Base-by-base conservation (phyloP, 2,113 vertebrate species). In the Peromyscus californicus region DNA sequence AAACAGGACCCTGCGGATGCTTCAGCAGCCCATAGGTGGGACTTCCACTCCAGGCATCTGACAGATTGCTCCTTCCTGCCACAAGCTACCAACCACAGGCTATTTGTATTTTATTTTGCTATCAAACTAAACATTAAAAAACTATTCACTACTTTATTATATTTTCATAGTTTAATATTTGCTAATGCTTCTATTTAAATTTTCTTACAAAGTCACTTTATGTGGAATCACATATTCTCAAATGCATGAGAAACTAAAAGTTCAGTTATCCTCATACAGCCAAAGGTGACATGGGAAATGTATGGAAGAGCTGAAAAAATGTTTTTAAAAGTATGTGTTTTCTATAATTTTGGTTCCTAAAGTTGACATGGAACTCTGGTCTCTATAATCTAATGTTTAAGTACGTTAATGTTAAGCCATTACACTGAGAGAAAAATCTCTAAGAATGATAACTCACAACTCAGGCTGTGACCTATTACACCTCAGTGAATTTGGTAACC, bases 401-500 rank as follows among this genome's bases (percentile, higher is more conserved):
- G 97, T 61, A 59, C 69, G 93, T 96, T 97, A 80, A 95, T 70
- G 65, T 96, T 98, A 97, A 97, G 54, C 90, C 94, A 93, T 98
- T 94, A 98, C 95, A 95, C 15, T 92, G 67, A 79, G 16, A 69
- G 42, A 72, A 93, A 96, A 79, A 89, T 61, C 84, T 75, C 1
- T 80, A 48, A 94, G 93, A 96, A 92, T 97, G 93, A 98, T 98
- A 98, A 98, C 96, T 98, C 90, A 0, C 84, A 91, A 96, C 97
- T 94, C 97, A 96, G 95, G n/a, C 85, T 89, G 70, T 98, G 96
- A 97, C 96, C 97, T 93, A 29, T 22, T 70, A 85, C 72, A 96
- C 95, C 91, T 98, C 84, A 0, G 84, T 95, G 97, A 90, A 97
- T 97, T 98, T 97, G 72, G 91, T 12, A 69, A 93, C 94, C 85